A percentile compares a stretch with the other conserved stretches of the same genome.
These are phyloP conservation scores for Schizothorax lantsangensis DNA, from an alignment of 2,797 vertebrate genomes.

Conservation along the genomic window DNA sequence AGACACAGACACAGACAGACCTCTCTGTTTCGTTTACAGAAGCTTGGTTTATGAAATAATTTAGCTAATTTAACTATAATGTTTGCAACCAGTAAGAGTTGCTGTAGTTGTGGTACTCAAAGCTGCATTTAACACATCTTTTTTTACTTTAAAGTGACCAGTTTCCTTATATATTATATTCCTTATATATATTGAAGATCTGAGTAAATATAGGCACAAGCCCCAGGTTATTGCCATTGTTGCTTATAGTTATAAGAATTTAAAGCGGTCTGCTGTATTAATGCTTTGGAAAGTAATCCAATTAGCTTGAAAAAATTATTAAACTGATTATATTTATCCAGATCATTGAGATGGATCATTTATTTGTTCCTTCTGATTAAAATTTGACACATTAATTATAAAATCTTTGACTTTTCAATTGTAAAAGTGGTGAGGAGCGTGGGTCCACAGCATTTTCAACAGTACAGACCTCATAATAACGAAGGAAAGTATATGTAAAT, in stretches of 20 bases:
- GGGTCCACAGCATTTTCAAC: neutral
- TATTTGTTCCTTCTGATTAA: slow-evolving; percentile 54
- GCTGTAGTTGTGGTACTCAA: neutral
- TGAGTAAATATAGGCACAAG: neutral
- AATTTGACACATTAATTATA: slow-evolving; percentile 44
- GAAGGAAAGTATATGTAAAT: neutral
- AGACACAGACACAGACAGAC: slow-evolving; percentile 1
- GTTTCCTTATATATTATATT: neutral
- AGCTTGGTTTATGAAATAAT: neutral
- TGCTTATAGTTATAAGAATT: neutral
- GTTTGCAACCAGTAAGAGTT: neutral
- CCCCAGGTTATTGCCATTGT: neutral
- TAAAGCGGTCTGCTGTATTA: neutral
- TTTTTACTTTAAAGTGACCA: neutral
- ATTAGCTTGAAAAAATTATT: neutral
- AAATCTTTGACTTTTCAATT: neutral
- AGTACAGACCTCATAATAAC: neutral
- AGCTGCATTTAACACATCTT: neutral
- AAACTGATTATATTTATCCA: neutral
- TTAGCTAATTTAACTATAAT: too few relatives aligned
- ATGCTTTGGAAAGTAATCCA: neutral
- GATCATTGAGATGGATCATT: neutral
- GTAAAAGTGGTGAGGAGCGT: too few relatives aligned
- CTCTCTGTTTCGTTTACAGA: too few relatives aligned
- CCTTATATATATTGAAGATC: neutral